Evolutionary conservation across 2,113 vertebrate genomes (phyloP).

Genomic region (Ictalurus furcatus): DNA sequence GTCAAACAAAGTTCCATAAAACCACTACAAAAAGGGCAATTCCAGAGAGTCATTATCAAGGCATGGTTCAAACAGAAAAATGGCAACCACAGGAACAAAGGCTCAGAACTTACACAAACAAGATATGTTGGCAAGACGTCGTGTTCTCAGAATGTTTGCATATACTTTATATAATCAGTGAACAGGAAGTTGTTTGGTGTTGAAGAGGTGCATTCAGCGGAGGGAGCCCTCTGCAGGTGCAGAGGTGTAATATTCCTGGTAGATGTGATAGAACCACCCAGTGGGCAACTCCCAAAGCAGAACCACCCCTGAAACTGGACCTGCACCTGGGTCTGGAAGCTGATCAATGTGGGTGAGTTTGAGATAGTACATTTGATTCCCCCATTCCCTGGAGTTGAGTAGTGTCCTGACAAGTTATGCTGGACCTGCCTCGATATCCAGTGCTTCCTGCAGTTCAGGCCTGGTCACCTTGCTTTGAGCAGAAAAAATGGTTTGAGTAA

Average conservation of each 20-base stretch:
- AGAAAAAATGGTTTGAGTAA: not conserved
- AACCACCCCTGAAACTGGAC: too few species aligned
- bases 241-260: not conserved
- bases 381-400: not conserved
- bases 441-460: not conserved
- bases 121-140: not conserved
- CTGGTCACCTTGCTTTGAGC: not conserved
- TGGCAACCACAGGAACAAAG: not conserved
- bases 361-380: not conserved
- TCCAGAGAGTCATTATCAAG: not conserved
- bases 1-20: not conserved
- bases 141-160: too few species aligned
- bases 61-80: not conserved
- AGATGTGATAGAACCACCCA: not conserved
- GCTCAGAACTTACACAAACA: not conserved
- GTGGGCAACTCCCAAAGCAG: not conserved
- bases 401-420: not conserved
- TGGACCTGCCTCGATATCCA: not conserved
- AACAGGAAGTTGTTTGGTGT: not conserved
- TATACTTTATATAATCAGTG: too few species aligned
- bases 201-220: not conserved
- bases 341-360: too few species aligned
- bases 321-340: too few species aligned
- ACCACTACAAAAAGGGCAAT: not conserved
- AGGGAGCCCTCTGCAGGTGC: not conserved